Base-by-base conservation (phyloP, 2,113 vertebrate genomes). In the Cinclus cinclus region DNA sequence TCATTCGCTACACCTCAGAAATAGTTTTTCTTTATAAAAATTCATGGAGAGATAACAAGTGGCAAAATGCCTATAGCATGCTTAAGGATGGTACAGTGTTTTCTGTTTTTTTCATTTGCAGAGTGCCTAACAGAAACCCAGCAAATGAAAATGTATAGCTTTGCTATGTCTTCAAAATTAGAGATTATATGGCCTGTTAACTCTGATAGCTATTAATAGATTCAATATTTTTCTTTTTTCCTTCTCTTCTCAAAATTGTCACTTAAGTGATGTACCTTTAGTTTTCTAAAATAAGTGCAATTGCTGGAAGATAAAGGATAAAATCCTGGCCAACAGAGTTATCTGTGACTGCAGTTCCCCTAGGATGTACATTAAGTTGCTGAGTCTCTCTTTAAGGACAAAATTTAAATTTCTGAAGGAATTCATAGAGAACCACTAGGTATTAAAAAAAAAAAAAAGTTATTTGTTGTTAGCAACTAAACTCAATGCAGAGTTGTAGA, bases 1-100 rank as follows among this genome's bases (percentile, higher is more conserved):
- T 90, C 35, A n/a, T 73, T 88, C 58, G 16, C 31, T 85, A 8
- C 49, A 49, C 21, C 42, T 86, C 37, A 68, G 70, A 87, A 87
- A 87, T 30, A 65, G 22, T 21, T 94, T 69, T 93, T 80, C 75
- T 77, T 69, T 50, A 62, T 88, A 88, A 80, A 91, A 95, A 92
- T 77, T 86, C 85, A 67, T 39, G 42, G 19, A 58, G 67, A 88
- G 46, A 53, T 93, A 93, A 83, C 37, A 90, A 86, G 59, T 70
- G 25, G 25, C 35, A 77, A 93, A 90, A 79, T 46, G 83, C 94
- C 75, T 59, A 27, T 58, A 80, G 85, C 75, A 28, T 42, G 79
- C 79, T 86, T 76, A 69, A 83, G 63, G 88, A 68, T 50, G n/a
- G 22, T 41, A 37, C 9, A 7, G 6, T 73, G 37, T 65, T 90